These are phyloP conservation scores for Anguilla anguilla DNA, from an alignment of 2,797 vertebrate species.

Conservation along the genomic window DNA sequence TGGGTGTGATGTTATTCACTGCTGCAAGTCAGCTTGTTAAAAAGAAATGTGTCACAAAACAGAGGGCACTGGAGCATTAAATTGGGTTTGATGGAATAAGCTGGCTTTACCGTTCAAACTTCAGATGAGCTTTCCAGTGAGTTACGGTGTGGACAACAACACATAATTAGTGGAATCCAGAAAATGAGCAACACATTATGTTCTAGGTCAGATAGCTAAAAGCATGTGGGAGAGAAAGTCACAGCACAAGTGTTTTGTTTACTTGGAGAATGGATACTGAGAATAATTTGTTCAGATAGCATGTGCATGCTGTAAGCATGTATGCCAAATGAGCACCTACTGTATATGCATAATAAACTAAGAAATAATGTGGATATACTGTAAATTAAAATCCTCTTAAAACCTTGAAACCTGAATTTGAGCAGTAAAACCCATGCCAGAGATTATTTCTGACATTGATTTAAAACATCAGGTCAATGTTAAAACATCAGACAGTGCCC, in stretches of 20 bases:
- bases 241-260: background rate
- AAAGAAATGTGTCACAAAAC: conserved; percentile 57
- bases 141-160: conserved; percentile 40
- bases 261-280: background rate
- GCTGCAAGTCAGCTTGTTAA: conserved; percentile 44
- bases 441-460: too few species aligned
- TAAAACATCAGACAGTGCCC: too few species aligned
- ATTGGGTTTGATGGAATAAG: conserved; percentile 57
- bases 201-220: conserved; percentile 8
- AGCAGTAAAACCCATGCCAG: too few species aligned
- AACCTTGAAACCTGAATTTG: too few species aligned
- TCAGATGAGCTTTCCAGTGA: conserved; percentile 32
- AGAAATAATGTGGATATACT: too few species aligned
- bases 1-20: conserved; percentile 41
- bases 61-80: conserved; percentile 53
- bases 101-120: conserved; percentile 48
- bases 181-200: conserved; percentile 15
- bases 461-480: too few species aligned
- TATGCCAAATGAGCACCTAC: background rate
- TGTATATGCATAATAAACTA: too few species aligned
- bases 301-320: background rate
- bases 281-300: background rate
- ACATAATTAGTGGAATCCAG: conserved; percentile 42
- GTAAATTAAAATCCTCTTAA: too few species aligned
- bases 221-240: background rate